Base-by-base conservation (phyloP, 1,140 invertebrate genomes). In the Sarcophaga bullata region DNA sequence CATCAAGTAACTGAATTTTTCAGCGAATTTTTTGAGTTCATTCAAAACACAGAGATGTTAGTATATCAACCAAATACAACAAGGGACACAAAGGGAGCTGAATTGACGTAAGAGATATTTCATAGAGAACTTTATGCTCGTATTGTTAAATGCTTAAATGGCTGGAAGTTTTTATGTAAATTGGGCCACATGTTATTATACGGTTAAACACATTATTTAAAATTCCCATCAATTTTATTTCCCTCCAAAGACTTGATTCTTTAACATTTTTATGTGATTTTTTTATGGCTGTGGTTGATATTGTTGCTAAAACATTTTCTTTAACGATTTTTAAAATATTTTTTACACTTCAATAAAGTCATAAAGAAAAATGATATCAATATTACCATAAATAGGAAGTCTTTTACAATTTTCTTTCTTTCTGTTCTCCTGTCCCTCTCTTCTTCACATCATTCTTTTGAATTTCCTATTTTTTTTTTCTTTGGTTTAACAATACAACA, bases 181-280 rank as follows among this genome's bases (percentile, higher is more conserved):
- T 68, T 17, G 8, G 9, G 17, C 6, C 62, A 25, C 62, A 68
- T 68, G 62, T 68, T 68, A 68, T 25, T 68, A 8, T 68, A 8
- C n/a, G 62, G 62, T 68, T 25, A 68, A 25, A n/a, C n/a, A 9
- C 19, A 68, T 68, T 68, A 68, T 68, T 68, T 8, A n/a, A 68
- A 58, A 19, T 68, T 68, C 17, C 19, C 58, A 68, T 68, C 58
- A 68, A 68, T 68, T 68, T 68, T 68, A 68, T 68, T 58, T 58
- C 11, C 11, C 52, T 58, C 54, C 54, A 58, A 58, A 58, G 54
- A 58, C 52, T 58, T 58, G 25, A 37, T 37, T 37, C 25, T 37
- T 37, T 4, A 2, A 37, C 25, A 37, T 37, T 52, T 10, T 52
- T 52, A 52, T 52, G 50, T 52, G 13, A 52, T 52, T 10, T 52